Evolutionary conservation across 2,113 vertebrate species (phyloP).

Genomic region (Petroica traversi): DNA sequence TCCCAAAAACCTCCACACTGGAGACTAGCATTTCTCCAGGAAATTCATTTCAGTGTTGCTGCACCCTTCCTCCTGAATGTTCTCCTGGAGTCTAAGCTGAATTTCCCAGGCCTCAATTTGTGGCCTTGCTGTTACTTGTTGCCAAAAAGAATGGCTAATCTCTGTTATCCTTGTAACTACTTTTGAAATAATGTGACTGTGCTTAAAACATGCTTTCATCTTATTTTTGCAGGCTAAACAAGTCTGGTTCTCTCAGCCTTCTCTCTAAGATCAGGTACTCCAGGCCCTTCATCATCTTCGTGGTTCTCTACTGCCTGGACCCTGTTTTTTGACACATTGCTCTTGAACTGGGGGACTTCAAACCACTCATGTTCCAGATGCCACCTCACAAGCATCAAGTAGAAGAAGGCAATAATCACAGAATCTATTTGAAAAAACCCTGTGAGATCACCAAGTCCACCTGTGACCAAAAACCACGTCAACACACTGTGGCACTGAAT

Average conservation of each 20-base stretch:
- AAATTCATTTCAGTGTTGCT: neutral
- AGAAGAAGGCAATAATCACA: neutral
- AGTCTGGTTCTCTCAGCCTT: neutral
- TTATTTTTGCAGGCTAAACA: neutral
- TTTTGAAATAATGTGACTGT: neutral
- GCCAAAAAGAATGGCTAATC: neutral
- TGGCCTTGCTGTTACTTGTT: neutral
- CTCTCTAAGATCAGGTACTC: neutral
- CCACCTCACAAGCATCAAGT: neutral
- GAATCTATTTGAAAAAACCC: neutral
- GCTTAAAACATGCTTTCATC: neutral
- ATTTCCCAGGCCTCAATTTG: fast-evolving
- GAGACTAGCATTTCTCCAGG: neutral
- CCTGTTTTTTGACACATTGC: neutral
- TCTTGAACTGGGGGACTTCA: neutral
- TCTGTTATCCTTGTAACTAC: neutral
- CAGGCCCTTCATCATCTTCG: neutral
- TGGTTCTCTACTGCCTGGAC: neutral
- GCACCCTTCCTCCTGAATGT: neutral
- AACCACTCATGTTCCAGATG: neutral
- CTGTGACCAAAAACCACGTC: fast-evolving
- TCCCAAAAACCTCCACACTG: fast-evolving
- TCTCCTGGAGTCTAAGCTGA: neutral
- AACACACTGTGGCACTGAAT: neutral
- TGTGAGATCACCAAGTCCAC: neutral